phyloP scores from a whole-genome alignment of 2,113 vertebrate genomes.

The Clarias magur region DNA sequence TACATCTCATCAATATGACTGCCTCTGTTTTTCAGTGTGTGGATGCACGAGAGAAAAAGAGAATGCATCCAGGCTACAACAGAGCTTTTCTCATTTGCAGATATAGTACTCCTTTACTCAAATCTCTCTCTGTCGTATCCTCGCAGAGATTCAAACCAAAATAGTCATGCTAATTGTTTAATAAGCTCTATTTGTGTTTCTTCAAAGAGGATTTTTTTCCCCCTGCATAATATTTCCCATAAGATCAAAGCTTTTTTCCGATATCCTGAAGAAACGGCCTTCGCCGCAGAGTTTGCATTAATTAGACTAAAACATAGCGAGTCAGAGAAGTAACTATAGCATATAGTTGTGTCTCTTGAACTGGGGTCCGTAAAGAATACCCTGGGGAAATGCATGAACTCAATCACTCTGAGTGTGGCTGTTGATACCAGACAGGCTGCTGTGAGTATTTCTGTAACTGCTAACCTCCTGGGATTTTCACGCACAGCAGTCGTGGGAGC shows the following conservation, averaged over 20 bases:
- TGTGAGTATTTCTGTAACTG: neutral
- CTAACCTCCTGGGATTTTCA: neutral
- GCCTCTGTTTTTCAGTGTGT: neutral
- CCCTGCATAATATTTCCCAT: slow-evolving; percentile 57
- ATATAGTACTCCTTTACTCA: slow-evolving; percentile 47
- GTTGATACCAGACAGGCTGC: no score
- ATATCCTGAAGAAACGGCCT: slow-evolving; percentile 60
- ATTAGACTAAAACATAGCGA: slow-evolving; percentile 42
- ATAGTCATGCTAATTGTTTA: slow-evolving; percentile 71
- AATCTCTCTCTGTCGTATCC: slow-evolving; percentile 52
- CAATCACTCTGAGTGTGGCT: neutral
- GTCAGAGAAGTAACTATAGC: slow-evolving; percentile 2
- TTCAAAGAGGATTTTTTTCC: slow-evolving; percentile 64
- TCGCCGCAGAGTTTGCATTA: slow-evolving; percentile 53
- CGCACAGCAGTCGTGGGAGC: neutral
- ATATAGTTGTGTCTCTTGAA: neutral
- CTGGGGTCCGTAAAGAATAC: neutral
- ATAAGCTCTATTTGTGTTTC: slow-evolving; percentile 65
- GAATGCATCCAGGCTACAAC: neutral
- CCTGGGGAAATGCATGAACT: neutral
- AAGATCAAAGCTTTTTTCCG: slow-evolving; percentile 64
- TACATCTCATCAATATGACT: slow-evolving; percentile 11
- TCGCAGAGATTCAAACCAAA: slow-evolving; percentile 59
- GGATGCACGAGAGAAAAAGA: neutral
- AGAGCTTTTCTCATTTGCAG: slow-evolving; percentile 31